Conservation (phyloP, 1,140 invertebrate species). For the Phenacoccus solenopsis region DNA sequence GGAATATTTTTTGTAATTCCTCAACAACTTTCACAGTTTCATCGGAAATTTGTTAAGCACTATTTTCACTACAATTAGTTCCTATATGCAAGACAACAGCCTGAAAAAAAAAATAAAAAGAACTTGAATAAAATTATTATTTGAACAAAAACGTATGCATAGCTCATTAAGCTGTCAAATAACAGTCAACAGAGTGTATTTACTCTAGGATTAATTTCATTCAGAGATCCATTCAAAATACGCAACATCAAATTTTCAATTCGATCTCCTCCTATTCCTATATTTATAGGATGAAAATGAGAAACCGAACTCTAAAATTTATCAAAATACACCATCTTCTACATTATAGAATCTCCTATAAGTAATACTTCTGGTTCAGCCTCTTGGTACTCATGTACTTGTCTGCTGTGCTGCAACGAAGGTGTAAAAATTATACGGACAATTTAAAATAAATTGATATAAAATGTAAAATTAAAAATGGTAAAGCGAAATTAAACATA, state of each 20-base stretch:
- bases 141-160: too few species aligned
- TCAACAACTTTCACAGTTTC: slow-evolving; percentile 65
- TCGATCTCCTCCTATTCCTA: slow-evolving; percentile 76
- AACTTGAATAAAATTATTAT: slow-evolving; percentile 19
- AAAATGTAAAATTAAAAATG: too few species aligned
- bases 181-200: too few species aligned
- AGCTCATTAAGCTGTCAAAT: too few species aligned
- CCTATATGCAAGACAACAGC: slow-evolving; percentile 74
- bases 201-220: slow-evolving; percentile 75
- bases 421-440: too few species aligned
- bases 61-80: slow-evolving; percentile 69
- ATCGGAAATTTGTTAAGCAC: slow-evolving; percentile 60
- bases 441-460: too few species aligned
- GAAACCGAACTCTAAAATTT: slow-evolving; percentile 60
- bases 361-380: slow-evolving; percentile 82
- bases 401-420: slow-evolving; percentile 60
- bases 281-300: slow-evolving; percentile 64
- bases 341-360: slow-evolving; percentile 72
- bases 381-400: slow-evolving; percentile 63
- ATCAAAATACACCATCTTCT: slow-evolving; percentile 62
- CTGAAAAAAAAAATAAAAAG: slow-evolving; percentile 42
- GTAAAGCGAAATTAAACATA: too few species aligned
- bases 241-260: slow-evolving; percentile 82
- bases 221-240: slow-evolving; percentile 73
- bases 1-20: slow-evolving; percentile 58